Evolutionary conservation across 2,888 invertebrate genomes (phyloP).

Genomic region (Cabera pusaria): DNA sequence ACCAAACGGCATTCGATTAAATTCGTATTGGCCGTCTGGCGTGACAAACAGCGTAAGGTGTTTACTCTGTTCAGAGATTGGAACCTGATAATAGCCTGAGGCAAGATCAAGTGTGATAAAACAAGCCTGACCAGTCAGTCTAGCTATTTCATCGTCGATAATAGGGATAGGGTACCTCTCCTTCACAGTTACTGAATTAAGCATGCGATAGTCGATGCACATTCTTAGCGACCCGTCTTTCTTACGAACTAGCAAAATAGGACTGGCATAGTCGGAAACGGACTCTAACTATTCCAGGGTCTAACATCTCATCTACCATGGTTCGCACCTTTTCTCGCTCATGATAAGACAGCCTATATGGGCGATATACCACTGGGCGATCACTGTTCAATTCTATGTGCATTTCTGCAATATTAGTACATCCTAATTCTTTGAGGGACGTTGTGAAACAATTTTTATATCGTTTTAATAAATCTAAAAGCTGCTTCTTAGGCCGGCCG

Average conservation of each 20-base stretch:
- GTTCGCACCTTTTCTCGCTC: slow-evolving; percentile 20
- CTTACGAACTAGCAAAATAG: slow-evolving; percentile 1
- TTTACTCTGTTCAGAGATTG: background rate
- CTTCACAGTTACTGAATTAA: slow-evolving; percentile 19
- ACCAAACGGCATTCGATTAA: slow-evolving; percentile 42
- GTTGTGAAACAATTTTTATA: background rate
- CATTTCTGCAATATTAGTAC: slow-evolving; percentile 29
- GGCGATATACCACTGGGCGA: slow-evolving; percentile 29
- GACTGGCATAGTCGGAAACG: slow-evolving; percentile 2
- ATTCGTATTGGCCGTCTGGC: slow-evolving; percentile 43
- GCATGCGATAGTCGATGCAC: background rate
- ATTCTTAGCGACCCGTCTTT: background rate
- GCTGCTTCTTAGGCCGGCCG: too few relatives aligned
- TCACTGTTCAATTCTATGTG: slow-evolving; percentile 17
- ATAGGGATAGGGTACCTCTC: slow-evolving; percentile 28
- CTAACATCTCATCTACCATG: slow-evolving; percentile 1
- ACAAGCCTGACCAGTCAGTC: slow-evolving; percentile 23
- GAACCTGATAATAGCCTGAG: slow-evolving; percentile 6
- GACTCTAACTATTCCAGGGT: slow-evolving; percentile 3
- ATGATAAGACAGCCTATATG: slow-evolving; percentile 26
- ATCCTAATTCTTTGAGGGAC: slow-evolving; percentile 25
- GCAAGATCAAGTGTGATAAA: slow-evolving; percentile 25
- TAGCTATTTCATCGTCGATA: slow-evolving; percentile 30
- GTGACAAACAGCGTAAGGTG: slow-evolving; percentile 49
- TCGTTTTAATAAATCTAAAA: too few relatives aligned